Base-by-base conservation (phyloP, 2,797 vertebrate genomes). In the Ispidina lecontei region DNA sequence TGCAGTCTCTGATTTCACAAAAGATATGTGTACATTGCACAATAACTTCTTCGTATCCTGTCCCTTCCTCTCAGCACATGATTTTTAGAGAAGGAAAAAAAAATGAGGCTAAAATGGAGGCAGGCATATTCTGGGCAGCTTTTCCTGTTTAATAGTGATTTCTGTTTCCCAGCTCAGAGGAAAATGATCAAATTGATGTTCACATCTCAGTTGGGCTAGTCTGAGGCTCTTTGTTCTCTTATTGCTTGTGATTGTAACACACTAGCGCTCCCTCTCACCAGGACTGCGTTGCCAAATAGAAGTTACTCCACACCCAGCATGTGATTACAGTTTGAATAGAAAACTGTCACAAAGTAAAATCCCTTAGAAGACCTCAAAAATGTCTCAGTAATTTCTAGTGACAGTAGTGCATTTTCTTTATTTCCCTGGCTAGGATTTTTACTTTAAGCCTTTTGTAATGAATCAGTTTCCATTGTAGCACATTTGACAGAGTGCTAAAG, bases 241-340 rank as follows among this genome's bases (percentile, higher is more conserved):
- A 10, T 28, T 94, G 12, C 70, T 77, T 68, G 69, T 94, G 94
- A 62, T 70, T 81, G 81, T 94, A 96, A 72, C 79, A 89, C 55
- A 60, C 64, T 86, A 15, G 6, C 63, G 41, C 71, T 68, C 33
- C 91, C 81, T 88, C 77, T 81, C 78, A 89, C 76, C 9, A 8
- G 75, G 68, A 15, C 47, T 13, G 6, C 3, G 6, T 46, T 95
- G 83, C 93, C 93, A 95, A 84, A 84, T 76, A 52, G 74, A 93
- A 87, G 79, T 71, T 92, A 81, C 87, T 85, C 82, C 77, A 78
- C 90, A 92, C 92, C 88, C 83, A 81, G 78, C 75, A 55, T 84
- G 65, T 25, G 60, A 80, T 77, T 91, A 77, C 52, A 93, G 78
- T 88, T 29, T 59, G 69, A 96, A 95, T 77, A 74, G 77, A 79